A percentile compares a stretch with the other conserved stretches of the same genome.
These are phyloP conservation scores for Mylabris phalerata DNA, from an alignment of 1,140 invertebrate genomes.

Conservation along the genomic window DNA sequence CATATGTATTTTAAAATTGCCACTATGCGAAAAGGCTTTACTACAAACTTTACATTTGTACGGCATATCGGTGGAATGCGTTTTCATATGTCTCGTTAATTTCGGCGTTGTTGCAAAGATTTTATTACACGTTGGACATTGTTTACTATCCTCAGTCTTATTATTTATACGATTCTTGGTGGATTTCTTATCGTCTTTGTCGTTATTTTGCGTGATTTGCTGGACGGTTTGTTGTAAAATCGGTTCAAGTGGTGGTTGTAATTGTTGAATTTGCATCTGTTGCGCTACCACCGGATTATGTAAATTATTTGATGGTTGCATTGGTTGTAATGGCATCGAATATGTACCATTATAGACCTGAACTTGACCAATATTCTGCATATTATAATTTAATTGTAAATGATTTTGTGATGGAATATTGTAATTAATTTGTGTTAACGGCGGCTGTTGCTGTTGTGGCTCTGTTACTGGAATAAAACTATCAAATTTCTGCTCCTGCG, in stretches of 20 bases:
- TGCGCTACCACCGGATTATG: constrained; percentile 23
- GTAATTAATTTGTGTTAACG: constrained; percentile 30
- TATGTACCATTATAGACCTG: constrained; percentile 30
- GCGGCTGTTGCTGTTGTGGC: constrained; percentile 11
- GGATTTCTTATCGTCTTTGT: constrained; percentile 24
- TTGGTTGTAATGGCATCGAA: constrained; percentile 24
- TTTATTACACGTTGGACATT: constrained; percentile 53
- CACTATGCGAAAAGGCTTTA: constrained; percentile 60
- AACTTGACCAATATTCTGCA: constrained; percentile 27
- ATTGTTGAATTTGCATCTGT: constrained; percentile 18
- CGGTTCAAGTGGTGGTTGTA: constrained; percentile 10
- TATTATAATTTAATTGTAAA: constrained; percentile 26
- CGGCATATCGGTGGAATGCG: constrained; percentile 60
- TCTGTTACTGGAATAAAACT: constrained; percentile 7
- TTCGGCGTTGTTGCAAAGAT: constrained; percentile 50
- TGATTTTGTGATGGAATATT: constrained; percentile 27
- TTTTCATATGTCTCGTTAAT: constrained; percentile 53
- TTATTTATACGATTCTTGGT: constrained; percentile 18
- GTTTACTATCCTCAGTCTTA: constrained; percentile 29
- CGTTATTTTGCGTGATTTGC: constrained; percentile 1
- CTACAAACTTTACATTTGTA: constrained; percentile 65
- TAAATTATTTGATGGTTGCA: constrained; percentile 23
- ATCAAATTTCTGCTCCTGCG: constrained; percentile 21
- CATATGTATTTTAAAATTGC: constrained; percentile 54
- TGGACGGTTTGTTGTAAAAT: constrained; percentile 18